Percentiles rank a stretch among this genome's conserved stretches.
Evolutionary conservation across 1,140 invertebrate genomes (phyloP).

Genomic region (Babylonia areolata): DNA sequence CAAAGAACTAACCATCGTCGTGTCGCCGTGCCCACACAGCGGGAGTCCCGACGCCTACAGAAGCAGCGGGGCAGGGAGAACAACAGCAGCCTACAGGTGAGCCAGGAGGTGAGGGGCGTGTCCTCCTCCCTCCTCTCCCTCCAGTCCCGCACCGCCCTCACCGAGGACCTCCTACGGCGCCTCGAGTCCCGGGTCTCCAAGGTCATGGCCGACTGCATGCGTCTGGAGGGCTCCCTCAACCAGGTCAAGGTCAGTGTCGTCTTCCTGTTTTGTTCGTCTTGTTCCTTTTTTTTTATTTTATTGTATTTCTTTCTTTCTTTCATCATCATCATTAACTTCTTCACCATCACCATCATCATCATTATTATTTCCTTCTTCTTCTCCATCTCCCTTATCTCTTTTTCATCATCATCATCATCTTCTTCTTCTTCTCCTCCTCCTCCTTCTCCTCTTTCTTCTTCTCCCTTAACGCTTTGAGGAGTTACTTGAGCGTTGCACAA

Average conservation of each 20-base stretch:
- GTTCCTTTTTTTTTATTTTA: too few relatives aligned
- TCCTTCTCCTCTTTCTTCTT: too few relatives aligned
- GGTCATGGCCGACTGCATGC: conserved; percentile 4
- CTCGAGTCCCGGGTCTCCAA: conserved; percentile 24
- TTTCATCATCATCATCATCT: too few relatives aligned
- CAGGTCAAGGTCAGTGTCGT: neutral
- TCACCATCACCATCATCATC: too few relatives aligned
- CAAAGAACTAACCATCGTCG: neutral
- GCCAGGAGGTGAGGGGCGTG: neutral
- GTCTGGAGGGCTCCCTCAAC: conserved; percentile 20
- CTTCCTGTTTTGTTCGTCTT: too few relatives aligned
- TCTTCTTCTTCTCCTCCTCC: too few relatives aligned
- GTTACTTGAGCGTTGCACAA: too few relatives aligned
- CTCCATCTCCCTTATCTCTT: too few relatives aligned
- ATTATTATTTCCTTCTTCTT: too few relatives aligned
- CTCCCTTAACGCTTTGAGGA: too few relatives aligned
- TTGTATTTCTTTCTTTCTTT: too few relatives aligned
- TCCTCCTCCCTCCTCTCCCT: neutral
- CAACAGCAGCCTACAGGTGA: conserved; percentile 15
- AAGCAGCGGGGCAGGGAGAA: conserved; percentile 31
- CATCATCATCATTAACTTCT: too few relatives aligned
- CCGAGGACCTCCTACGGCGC: conserved; percentile 18
- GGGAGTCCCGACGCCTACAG: conserved; percentile 21
- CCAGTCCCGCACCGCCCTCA: neutral
- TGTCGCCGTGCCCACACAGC: neutral